Evolutionary conservation across 2,888 invertebrate genomes (phyloP).

Genomic region (Apamea monoglypha): DNA sequence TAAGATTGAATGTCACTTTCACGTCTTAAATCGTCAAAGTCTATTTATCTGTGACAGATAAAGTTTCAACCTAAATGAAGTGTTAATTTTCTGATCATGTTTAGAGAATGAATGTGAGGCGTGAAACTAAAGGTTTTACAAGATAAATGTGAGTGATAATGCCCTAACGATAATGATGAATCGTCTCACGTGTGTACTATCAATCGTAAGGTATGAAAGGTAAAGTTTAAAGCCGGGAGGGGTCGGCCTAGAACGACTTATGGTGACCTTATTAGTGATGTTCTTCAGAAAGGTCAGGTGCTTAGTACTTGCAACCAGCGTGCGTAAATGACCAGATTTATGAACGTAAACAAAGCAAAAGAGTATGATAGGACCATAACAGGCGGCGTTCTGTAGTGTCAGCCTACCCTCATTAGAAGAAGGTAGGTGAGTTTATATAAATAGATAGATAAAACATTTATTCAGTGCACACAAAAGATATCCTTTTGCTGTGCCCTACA

Average conservation of each 20-base stretch:
- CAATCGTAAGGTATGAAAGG: too few species aligned
- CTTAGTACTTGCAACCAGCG: not conserved
- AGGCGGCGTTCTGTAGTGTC: not conserved
- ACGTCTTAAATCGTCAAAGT: not conserved
- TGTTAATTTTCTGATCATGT: not conserved
- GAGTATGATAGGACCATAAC: not conserved
- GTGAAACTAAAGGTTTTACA: not conserved
- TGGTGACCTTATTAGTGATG: not conserved
- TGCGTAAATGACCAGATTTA: too few species aligned
- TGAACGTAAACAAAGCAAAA: too few species aligned
- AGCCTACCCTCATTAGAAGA: not conserved
- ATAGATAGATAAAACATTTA: too few species aligned
- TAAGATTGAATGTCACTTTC: not conserved
- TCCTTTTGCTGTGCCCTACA: too few species aligned
- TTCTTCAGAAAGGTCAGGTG: not conserved
- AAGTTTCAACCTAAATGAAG: not conserved
- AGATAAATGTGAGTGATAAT: not conserved
- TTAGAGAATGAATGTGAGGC: not conserved
- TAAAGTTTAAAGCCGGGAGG: too few species aligned
- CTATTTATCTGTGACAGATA: not conserved
- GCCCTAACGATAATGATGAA: too few species aligned
- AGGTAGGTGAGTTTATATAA: not conserved
- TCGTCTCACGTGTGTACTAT: too few species aligned
- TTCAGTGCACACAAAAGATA: too few species aligned
- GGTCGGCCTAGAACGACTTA: too few species aligned